Base-by-base conservation (phyloP, 2,113 vertebrate species). In the Cololabis saira region DNA sequence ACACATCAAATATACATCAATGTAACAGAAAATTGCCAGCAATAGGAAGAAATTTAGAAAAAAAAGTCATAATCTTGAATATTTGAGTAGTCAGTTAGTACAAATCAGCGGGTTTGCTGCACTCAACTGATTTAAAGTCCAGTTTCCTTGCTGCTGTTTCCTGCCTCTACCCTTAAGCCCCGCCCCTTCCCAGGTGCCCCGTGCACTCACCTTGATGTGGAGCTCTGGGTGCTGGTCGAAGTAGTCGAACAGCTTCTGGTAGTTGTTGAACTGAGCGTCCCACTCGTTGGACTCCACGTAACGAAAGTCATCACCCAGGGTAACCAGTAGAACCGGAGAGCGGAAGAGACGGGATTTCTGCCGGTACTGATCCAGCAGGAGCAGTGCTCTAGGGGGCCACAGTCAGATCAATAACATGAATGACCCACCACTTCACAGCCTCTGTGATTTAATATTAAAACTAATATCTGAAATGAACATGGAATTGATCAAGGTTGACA, bases 311-410 rank as follows among this genome's bases (percentile, higher is more conserved):
- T 98, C 97, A 3, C 97, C 97, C 0, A 98, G 87, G 0, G 96
- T 95, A 58, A 87, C 94, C 51, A 98, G 81, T 0, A 98, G 84
- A 58, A 98, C 95, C 16, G 94, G 91, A 0, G 94, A 94, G 9
- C 93, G 95, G 74, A 93, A 98, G 57, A 98, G 95, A n/a, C 94
- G 93, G 33, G 97, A 97, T 89, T 98, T 98, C 90, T 97, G 96
- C 16, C 96, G 94, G 83, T 98, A 98, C 70, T 98, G 97, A 74
- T 98, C 96, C 83, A 98, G 83, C 66, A 98, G 87, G 81, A 95
- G 81, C 62, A 88, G 93, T n/a, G 94, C 94, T 82, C 96, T 98
- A n/a, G 44, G 12, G 22, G 30, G 70, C 19, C 18, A 16, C 14
- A 49, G 12, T 9, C 2, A 12, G 45, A 48, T 47, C 41, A 66